Conservation (phyloP, 2,113 vertebrate genomes). For the Lampris megalopsis region DNA sequence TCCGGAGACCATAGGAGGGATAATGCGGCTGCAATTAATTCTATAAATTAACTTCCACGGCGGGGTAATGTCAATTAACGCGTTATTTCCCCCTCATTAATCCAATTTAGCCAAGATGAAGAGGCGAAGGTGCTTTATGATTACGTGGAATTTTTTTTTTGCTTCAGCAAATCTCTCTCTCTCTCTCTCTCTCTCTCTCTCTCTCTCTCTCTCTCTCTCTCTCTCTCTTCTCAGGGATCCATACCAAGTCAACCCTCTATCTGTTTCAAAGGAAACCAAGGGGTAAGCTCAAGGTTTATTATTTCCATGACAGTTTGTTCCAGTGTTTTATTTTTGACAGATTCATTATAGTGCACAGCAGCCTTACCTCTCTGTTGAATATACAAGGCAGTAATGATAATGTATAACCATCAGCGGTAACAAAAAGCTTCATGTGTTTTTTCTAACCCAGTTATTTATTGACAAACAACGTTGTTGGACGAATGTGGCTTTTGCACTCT, state of each 20-base stretch:
- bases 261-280: constrained; percentile 85
- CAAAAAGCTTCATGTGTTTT: background rate
- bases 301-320: background rate
- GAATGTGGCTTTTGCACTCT: background rate
- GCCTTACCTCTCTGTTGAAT: background rate
- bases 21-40: no score
- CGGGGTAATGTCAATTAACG: no score
- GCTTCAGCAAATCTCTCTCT: background rate
- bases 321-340: background rate
- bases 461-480: background rate
- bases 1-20: background rate
- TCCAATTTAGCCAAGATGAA: no score
- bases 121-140: background rate
- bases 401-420: background rate
- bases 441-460: background rate
- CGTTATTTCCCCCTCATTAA: no score
- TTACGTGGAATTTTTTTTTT: background rate
- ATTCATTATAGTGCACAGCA: background rate
- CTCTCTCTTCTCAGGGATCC: constrained; percentile 64
- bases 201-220: background rate
- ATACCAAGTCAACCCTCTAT: constrained; percentile 78
- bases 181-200: background rate
- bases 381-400: background rate
- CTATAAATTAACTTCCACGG: no score
- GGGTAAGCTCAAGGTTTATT: constrained; percentile 73